phyloP scores from a whole-genome alignment of 2,797 vertebrate genomes.

The Basileuterus tristriatus region DNA sequence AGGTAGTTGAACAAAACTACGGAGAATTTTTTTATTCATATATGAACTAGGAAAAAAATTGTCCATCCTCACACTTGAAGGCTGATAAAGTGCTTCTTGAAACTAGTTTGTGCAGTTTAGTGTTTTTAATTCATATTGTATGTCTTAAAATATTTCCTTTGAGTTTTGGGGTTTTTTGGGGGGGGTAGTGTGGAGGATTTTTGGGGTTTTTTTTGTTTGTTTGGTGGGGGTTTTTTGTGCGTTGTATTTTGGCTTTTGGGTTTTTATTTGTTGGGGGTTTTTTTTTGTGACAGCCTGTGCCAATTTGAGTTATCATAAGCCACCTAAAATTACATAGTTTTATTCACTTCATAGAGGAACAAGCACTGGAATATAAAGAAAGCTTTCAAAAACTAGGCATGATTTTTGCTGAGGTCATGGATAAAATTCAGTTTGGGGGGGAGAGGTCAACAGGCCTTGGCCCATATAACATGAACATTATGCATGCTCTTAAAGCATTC shows the following conservation, averaged over 20 bases:
- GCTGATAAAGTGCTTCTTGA: not conserved
- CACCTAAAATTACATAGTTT: not conserved
- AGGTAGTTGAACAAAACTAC: not conserved
- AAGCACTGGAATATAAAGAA: not conserved
- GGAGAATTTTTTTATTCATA: not conserved
- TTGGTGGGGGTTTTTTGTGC: not conserved
- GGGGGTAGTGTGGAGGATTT: not conserved
- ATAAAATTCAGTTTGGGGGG: not conserved
- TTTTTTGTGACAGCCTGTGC: not conserved
- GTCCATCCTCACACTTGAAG: not conserved
- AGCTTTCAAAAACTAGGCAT: not conserved
- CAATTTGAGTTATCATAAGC: not conserved
- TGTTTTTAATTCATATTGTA: fast-evolving
- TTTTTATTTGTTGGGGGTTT: not conserved
- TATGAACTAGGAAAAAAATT: not conserved
- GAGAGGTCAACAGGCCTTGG: fast-evolving
- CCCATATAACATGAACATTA: not conserved
- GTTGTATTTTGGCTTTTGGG: not conserved
- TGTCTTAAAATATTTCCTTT: not conserved
- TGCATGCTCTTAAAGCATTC: not conserved
- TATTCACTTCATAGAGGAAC: not conserved
- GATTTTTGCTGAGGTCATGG: not conserved
- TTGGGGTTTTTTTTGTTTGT: too few species aligned
- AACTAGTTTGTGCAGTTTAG: not conserved
- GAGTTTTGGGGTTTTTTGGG: fast-evolving